Evolutionary conservation across 2,888 invertebrate species (phyloP).

Genomic region (Sinelater perroti): DNA sequence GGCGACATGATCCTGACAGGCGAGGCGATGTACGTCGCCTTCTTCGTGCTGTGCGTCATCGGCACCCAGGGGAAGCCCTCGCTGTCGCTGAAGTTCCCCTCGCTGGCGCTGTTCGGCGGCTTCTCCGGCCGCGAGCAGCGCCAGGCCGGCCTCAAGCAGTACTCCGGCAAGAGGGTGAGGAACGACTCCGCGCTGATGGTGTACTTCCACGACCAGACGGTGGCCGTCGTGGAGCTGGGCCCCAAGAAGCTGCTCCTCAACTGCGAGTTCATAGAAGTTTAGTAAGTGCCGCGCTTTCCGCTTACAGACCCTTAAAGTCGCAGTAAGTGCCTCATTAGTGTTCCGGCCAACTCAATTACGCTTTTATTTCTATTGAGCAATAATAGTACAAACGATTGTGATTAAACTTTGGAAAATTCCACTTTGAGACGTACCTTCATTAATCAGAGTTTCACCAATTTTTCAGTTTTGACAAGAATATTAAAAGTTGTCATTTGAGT

Average conservation of each 20-base stretch:
- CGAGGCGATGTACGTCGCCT: conserved; percentile 46
- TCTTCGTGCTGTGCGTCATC: conserved; percentile 48
- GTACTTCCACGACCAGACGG: conserved; percentile 83
- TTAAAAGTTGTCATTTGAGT: no score
- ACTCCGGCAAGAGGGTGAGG: conserved; percentile 70
- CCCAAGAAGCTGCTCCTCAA: conserved; percentile 74
- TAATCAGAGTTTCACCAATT: no score
- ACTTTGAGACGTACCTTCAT: no score
- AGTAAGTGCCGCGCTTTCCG: conserved; percentile 84
- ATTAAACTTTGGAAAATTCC: no score
- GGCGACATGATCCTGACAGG: conserved; percentile 34
- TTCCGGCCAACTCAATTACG: no score
- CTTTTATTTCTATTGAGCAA: no score
- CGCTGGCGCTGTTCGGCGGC: conserved; percentile 46
- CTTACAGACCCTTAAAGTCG: no score
- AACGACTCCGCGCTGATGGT: conserved; percentile 78
- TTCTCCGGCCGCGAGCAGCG: conserved; percentile 41
- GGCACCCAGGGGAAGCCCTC: conserved; percentile 54
- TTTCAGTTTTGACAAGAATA: no score
- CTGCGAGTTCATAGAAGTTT: conserved; percentile 86
- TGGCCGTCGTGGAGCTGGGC: conserved; percentile 83
- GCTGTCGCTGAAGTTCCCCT: conserved; percentile 51
- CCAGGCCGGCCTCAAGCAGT: conserved; percentile 64
- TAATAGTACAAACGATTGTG: no score
- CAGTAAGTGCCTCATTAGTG: no score